Evolutionary conservation across 1,140 invertebrate species (phyloP).

Genomic region (Eriocheir sinensis): DNA sequence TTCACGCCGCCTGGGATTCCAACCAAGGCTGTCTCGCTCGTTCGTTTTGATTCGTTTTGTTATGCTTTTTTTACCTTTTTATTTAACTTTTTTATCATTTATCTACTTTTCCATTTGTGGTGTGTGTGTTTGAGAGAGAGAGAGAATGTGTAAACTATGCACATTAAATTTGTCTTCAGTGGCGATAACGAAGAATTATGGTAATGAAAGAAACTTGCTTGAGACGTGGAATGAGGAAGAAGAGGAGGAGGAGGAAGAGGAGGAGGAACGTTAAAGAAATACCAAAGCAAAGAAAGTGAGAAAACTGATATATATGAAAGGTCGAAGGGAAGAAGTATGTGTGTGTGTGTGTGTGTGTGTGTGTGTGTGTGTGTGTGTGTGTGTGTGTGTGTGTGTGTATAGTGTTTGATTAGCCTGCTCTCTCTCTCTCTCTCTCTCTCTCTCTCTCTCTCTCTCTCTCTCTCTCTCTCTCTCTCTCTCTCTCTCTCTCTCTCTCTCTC

Average conservation of each 20-base stretch:
- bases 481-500: conserved; percentile 11
- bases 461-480: conserved; percentile 22
- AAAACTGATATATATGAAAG: conserved; percentile 17
- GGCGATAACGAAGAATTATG: not conserved
- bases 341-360: no score
- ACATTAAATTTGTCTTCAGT: no score
- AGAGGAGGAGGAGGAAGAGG: not conserved
- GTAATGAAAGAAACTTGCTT: conserved; percentile 9
- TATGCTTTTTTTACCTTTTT: not conserved
- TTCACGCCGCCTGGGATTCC: not conserved
- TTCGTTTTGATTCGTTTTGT: no score
- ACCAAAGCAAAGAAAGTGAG: not conserved
- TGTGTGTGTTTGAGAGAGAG: not conserved
- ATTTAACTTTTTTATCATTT: not conserved
- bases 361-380: no score
- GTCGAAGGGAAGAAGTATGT: no score
- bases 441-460: conserved; percentile 22
- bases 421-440: conserved; percentile 10
- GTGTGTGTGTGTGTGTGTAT: no score
- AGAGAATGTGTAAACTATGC: not conserved
- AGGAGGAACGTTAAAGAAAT: not conserved
- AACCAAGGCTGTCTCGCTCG: not conserved
- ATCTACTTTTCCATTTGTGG: not conserved
- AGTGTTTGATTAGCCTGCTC: no score
- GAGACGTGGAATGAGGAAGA: not conserved